Evolutionary conservation across 2,888 invertebrate species (phyloP), one percentile per base, ranked within the genome.

Genomic region (Calliopum simillimum): DNA sequence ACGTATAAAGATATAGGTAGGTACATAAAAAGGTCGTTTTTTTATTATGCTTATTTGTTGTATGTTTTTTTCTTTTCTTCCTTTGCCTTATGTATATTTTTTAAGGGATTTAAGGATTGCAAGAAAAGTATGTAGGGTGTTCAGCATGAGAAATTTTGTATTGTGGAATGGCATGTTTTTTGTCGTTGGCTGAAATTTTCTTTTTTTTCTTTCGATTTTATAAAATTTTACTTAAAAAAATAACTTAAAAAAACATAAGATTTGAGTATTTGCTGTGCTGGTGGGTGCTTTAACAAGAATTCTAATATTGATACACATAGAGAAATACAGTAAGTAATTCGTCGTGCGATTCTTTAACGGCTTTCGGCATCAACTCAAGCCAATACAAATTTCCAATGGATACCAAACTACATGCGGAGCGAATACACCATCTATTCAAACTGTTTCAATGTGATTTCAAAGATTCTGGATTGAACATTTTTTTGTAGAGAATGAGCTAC

Each of bases 91-190:
- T 64, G 11, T 64, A 53, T 61, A 33, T 44, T 46, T 44, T 61
- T 46, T 5, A 61, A 61, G 16, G 46, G 23, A 61, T 61, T 61
- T 61, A 61, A 61, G 61, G 46, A 61, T 61, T 61, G 44, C 61
- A 61, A 61, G 21, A 19, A 19, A 19, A 43, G 41, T n/a, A n/a
- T n/a, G n/a, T 11, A 21, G 46, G 33, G 25, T 46, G 11, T 13
- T 41, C 19, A 16, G 19, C 12, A 56, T 4, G 59, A 33, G 13
- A 19, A 43, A 53, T 41, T 14, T 1, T 58, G n/a, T 58, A 2
- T 14, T 41, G 16, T 58, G 58, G 41, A 33, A 41, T 33, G 41
- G 16, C 41, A 33, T 41, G 43, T 33, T 51, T 51, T 61, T 64
- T 25, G 64, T 41, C 49, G 53, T 16, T 64, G 6, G 12, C 21